These are phyloP conservation scores for Drosophila cognata DNA, from an alignment of 2,888 invertebrate genomes.

Conservation along the genomic window DNA sequence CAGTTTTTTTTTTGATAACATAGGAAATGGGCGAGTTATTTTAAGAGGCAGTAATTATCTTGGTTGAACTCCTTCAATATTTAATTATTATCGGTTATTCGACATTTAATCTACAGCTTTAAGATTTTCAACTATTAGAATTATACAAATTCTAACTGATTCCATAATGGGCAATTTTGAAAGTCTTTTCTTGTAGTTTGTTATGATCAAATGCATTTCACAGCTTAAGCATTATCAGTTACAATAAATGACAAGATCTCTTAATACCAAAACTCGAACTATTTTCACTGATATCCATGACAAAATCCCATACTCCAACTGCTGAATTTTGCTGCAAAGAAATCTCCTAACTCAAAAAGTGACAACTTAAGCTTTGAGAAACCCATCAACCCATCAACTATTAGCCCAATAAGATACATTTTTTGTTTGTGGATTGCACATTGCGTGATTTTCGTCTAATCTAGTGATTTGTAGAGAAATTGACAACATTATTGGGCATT, in stretches of 20 bases:
- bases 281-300: conserved; percentile 8
- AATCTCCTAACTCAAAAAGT: conserved; percentile 16
- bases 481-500: conserved; percentile 72
- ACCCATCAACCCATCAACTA: conserved; percentile 2
- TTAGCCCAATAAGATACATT: conserved; percentile 3
- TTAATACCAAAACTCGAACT: background rate
- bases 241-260: background rate
- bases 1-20: background rate
- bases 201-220: background rate
- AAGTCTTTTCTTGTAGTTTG: background rate
- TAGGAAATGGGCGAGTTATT: background rate
- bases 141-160: background rate
- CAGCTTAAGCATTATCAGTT: conserved; percentile 5
- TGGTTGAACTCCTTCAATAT: too few relatives aligned
- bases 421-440: background rate
- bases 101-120: background rate
- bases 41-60: background rate
- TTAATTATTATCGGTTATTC: background rate
- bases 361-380: conserved; percentile 46
- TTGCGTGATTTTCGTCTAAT: conserved; percentile 70
- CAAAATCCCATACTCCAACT: background rate
- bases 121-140: background rate
- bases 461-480: conserved; percentile 61
- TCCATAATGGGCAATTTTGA: background rate
- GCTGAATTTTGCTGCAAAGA: conserved; percentile 11